Base-by-base conservation (phyloP, 2,888 invertebrate genomes). In the Lasioglossum vierecki region DNA sequence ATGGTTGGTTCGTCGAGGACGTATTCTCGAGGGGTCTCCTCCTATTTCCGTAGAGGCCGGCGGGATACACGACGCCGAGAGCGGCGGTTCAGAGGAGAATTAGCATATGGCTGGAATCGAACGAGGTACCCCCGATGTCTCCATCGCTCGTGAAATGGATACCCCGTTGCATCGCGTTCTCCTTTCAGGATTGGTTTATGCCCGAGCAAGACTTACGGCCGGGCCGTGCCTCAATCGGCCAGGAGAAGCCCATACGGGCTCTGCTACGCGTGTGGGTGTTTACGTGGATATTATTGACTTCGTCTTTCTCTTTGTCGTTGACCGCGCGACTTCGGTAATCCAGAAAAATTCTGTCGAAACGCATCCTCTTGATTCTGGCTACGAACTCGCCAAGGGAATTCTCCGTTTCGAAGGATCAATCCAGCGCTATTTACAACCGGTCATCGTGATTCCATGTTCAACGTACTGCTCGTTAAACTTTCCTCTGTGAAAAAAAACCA, bases 71-170 rank as follows among this genome's bases (percentile, higher is more conserved):
- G 80, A 85, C 82, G 80, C 85, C 81, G 78, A 83, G 90, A 88
- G 79, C 84, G 86, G 85, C 78, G 70, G 85, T 85, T 88, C 87
- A 85, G 88, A 91, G 83, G 84, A 88, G 90, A 94, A 94, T 93
- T 93, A 93, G 92, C 93, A 94, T 93, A 93, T 90, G 92, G 88
- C 87, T 92, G 92, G 91, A 91, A 93, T 91, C 92, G 92, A 93
- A 92, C 91, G 92, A 91, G 91, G 91, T 91, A 91, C 88, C 91
- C 90, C 86, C 93, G 94, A 94, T 93, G 94, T 94, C 94, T 94
- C 93, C 93, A 94, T 94, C 92, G 92, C 90, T 93, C 92, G 93
- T 94, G 93, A 93, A 94, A 93, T 92, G 93, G 94, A 94, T 94
- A 94, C 93, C 91, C 91, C 91, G 86, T 87, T 90, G 91, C 90